These are phyloP conservation scores for Drosophila vallismaia DNA, from an alignment of 2,888 invertebrate genomes.

Conservation along the genomic window DNA sequence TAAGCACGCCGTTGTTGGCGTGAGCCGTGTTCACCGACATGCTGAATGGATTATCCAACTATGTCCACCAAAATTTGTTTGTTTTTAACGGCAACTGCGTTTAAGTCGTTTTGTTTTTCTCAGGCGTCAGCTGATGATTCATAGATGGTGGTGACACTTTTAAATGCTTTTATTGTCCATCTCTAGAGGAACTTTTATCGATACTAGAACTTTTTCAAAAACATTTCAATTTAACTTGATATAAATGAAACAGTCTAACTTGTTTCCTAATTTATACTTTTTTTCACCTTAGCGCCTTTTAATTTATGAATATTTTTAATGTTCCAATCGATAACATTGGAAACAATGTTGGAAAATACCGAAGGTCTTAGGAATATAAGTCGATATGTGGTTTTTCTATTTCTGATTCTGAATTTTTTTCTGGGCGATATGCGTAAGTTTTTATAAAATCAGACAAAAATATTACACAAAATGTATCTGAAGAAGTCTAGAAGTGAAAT, in stretches of 20 bases:
- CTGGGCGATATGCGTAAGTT: slow-evolving; percentile 74
- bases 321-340: too few species aligned
- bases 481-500: neutral
- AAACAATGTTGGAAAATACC: too few species aligned
- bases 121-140: slow-evolving; percentile 71
- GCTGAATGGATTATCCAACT: slow-evolving; percentile 31
- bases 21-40: slow-evolving; percentile 98
- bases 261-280: too few species aligned
- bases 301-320: too few species aligned
- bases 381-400: slow-evolving; percentile 3
- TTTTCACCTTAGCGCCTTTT: too few species aligned
- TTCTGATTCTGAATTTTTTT: slow-evolving; percentile 7
- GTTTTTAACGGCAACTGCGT: slow-evolving; percentile 37
- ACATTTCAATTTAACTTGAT: neutral
- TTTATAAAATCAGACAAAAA: slow-evolving; percentile 1
- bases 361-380: neutral
- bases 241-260: neutral
- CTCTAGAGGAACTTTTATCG: neutral
- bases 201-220: neutral
- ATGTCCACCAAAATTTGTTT: slow-evolving; percentile 37
- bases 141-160: slow-evolving; percentile 48
- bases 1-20: slow-evolving; percentile 96
- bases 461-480: neutral
- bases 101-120: slow-evolving; percentile 54
- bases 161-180: neutral